Evolutionary conservation across 2,888 invertebrate species (phyloP).

Genomic region (Eristalis pertinax): DNA sequence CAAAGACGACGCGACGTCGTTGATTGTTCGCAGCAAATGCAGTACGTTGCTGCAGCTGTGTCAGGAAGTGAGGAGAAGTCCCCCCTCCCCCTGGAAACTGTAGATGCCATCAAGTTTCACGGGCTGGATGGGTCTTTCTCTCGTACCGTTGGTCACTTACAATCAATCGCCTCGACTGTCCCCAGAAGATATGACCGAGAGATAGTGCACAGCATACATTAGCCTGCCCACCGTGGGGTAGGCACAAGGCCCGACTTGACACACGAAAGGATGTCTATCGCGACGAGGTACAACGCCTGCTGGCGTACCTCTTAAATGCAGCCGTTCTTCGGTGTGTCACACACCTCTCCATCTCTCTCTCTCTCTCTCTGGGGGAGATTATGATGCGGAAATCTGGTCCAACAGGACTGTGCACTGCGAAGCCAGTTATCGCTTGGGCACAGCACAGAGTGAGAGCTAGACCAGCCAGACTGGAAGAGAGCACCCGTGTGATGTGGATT

Average conservation of each 20-base stretch:
- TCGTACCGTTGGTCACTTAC: background rate
- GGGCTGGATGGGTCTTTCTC: background rate
- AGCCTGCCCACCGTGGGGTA: background rate
- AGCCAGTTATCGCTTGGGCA: slow-evolving; percentile 53
- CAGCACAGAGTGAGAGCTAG: slow-evolving; percentile 51
- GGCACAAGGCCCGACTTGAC: background rate
- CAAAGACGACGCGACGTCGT: no score
- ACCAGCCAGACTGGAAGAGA: background rate
- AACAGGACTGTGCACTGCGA: slow-evolving; percentile 49
- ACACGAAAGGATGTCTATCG: background rate
- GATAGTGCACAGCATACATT: background rate
- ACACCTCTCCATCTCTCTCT: background rate
- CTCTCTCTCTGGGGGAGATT: slow-evolving; percentile 31
- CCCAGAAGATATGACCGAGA: background rate
- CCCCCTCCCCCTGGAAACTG: no score
- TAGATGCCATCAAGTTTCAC: background rate
- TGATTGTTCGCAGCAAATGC: no score
- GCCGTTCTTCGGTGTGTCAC: background rate
- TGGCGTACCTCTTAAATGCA: no score
- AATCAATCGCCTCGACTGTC: background rate
- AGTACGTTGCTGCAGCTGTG: background rate
- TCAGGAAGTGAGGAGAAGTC: background rate
- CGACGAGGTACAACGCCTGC: background rate
- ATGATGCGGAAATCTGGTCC: slow-evolving; percentile 63
- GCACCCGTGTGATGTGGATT: slow-evolving; percentile 40